These are phyloP conservation scores for Plodia interpunctella DNA, from an alignment of 1,140 invertebrate species.

Conservation along the genomic window DNA sequence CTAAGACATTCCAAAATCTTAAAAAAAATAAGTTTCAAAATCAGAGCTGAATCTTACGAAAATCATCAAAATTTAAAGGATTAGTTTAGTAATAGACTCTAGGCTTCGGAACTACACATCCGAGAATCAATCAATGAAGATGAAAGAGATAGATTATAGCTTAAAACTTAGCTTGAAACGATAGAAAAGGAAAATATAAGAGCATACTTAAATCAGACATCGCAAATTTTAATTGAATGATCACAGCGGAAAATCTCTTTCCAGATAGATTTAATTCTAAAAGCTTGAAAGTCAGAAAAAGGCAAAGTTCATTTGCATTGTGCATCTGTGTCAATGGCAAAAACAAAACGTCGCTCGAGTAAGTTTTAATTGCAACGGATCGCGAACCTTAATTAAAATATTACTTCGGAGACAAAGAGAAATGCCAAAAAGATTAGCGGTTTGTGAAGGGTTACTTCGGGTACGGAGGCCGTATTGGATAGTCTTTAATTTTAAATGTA, in stretches of 20 bases:
- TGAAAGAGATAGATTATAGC: no score
- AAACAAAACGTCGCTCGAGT: conserved; percentile 36
- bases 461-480: conserved; percentile 20
- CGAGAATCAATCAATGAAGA: no score
- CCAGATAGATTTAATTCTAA: not conserved
- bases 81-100: no score
- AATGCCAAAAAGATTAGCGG: conserved; percentile 49
- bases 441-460: conserved; percentile 18
- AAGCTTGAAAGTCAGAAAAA: not conserved
- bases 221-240: not conserved
- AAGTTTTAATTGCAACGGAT: conserved; percentile 51
- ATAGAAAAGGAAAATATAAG: no score
- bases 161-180: no score
- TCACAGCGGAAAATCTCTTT: not conserved
- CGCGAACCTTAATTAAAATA: conserved; percentile 54
- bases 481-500: not conserved
- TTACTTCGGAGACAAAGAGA: conserved; percentile 51
- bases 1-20: no score
- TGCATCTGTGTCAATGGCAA: conserved; percentile 31
- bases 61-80: no score
- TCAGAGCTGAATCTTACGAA: no score
- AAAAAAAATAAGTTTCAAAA: no score
- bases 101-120: no score
- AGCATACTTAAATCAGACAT: no score
- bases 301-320: conserved; percentile 7